Evolutionary conservation across 2,113 vertebrate genomes (phyloP).

Genomic region (Hydrolagus affinis): DNA sequence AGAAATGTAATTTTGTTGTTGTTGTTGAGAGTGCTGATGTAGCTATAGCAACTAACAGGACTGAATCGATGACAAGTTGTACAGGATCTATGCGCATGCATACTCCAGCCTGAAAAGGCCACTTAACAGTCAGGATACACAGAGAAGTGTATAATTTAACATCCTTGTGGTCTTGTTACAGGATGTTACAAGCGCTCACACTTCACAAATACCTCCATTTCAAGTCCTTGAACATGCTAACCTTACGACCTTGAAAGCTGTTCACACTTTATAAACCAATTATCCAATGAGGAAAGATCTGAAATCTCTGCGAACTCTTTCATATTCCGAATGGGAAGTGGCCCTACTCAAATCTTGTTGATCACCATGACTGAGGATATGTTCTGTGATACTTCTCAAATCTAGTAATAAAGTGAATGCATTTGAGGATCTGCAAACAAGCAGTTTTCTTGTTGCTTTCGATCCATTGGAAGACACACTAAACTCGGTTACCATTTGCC

Average conservation of each 20-base stretch:
- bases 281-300: neutral
- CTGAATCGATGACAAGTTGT: neutral
- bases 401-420: neutral
- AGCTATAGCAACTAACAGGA: neutral
- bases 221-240: slow-evolving; percentile 1
- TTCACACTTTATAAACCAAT: slow-evolving; percentile 24
- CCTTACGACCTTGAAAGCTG: slow-evolving; percentile 19
- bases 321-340: slow-evolving; percentile 1
- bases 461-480: too few species aligned
- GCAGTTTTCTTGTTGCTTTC: neutral
- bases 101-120: neutral
- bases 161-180: neutral
- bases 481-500: too few species aligned
- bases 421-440: neutral
- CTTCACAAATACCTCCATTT: neutral
- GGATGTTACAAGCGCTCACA: too few species aligned
- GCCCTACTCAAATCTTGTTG: neutral
- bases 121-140: neutral
- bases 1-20: too few species aligned
- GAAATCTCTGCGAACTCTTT: slow-evolving; percentile 11
- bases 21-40: too few species aligned
- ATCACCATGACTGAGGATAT: neutral
- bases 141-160: neutral
- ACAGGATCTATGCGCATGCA: neutral
- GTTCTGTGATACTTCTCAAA: neutral